Base-by-base conservation (phyloP, 1,140 invertebrate species). In the Lasaia peninsularis region DNA sequence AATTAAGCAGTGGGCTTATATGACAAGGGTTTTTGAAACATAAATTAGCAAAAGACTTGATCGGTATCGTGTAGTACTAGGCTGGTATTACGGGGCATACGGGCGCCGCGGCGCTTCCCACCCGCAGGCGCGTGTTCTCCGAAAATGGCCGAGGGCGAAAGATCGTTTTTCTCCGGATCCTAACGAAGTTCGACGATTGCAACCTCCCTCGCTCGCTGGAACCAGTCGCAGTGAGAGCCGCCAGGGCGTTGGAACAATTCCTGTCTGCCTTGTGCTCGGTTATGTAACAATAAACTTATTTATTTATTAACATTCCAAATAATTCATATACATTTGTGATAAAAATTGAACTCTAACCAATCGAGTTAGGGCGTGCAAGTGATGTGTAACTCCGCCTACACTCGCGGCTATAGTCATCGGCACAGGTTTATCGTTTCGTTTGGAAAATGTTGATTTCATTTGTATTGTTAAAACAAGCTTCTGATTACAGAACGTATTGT, bases 221-320 rank as follows among this genome's bases (percentile, higher is more conserved):
- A 66, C 73, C 83, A 88, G 86, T 86, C 86, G 80, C 79, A 83
- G 80, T 79, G 80, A 76, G 72, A 73, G 75, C 81, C 81, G 77
- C 78, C 76, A 61, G 80, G 81, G 81, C 81, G 83, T 80, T 78
- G 78, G 79, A 77, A 67, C 72, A 78, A 72, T 75, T 77, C 74
- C 62, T 73, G 75, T 73, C 73, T 75, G 68, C 69, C 65, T 67
- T 63, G 73, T 80, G 78, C 69, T 78, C 71, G 83, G 75, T 88
- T 88, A 88, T 88, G 80, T 88, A 88, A 88, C 79, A 78, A 79
- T 80, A 84, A 86, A 88, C 80, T 85, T 86, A 84, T 86, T 83
- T 86, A 86, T 82, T 75, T 88, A 88, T 82, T 73, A 79, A 77
- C 69, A 18, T 14, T 80, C 52, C 74, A 74, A 76, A 71, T 65